A percentile compares a stretch with the other conserved stretches of the same genome.
Conservation (phyloP, 1,140 invertebrate genomes). For the Tetranychus cinnabarinus region DNA sequence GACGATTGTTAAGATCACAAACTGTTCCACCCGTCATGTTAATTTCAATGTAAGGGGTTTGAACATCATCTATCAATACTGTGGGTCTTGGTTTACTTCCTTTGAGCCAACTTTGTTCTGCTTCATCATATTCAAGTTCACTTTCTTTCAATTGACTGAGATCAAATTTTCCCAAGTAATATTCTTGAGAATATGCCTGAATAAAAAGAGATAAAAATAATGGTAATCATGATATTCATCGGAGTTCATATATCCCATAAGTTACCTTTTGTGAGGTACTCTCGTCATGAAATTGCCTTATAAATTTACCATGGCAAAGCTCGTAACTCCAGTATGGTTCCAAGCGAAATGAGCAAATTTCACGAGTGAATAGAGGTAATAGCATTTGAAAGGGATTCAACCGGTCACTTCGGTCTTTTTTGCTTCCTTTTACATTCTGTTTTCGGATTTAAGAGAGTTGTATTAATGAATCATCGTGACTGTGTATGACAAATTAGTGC, state of each 20-base stretch:
- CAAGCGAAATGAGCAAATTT: conserved; percentile 53
- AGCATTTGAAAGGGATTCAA: conserved; percentile 49
- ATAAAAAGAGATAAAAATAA: no score
- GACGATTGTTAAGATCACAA: conserved; percentile 71
- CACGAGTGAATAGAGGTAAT: conserved; percentile 41
- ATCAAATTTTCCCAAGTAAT: conserved; percentile 48
- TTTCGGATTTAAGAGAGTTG: conserved; percentile 15
- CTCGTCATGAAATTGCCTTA: conserved; percentile 85
- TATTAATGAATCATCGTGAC: conserved; percentile 11
- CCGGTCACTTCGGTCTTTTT: conserved; percentile 23
- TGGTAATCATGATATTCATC: no score
- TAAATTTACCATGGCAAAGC: conserved; percentile 68
- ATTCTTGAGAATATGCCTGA: conserved; percentile 34
- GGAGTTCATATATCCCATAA: no score
- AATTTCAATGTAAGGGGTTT: conserved; percentile 37
- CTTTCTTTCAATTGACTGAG: conserved; percentile 20
- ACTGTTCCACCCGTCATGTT: conserved; percentile 39
- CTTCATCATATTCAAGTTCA: conserved; percentile 2
- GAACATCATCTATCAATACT: conserved; percentile 59
- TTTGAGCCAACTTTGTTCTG: neutral
- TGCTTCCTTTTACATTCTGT: conserved; percentile 14
- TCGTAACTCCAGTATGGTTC: conserved; percentile 96
- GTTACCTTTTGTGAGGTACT: conserved; percentile 24
- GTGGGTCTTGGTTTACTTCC: conserved; percentile 20
- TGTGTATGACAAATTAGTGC: conserved; percentile 10